Evolutionary conservation across 2,888 invertebrate genomes (phyloP).

Genomic region (Drosophila affinis): DNA sequence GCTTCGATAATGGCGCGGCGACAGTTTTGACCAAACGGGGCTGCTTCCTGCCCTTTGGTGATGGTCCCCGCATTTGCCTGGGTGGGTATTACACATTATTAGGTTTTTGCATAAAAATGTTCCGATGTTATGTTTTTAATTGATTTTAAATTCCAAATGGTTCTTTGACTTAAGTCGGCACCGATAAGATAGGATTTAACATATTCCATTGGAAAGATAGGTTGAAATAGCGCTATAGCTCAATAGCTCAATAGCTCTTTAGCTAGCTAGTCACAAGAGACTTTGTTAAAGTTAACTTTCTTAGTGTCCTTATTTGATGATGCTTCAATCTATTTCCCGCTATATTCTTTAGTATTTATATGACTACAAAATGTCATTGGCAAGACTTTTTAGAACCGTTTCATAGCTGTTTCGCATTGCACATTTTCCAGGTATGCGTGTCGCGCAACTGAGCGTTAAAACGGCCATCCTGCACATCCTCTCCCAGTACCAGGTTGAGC

Average conservation of each 20-base stretch:
- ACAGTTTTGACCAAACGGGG: slow-evolving; percentile 72
- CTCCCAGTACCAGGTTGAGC: slow-evolving; percentile 56
- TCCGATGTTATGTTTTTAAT: no score
- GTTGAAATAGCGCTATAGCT: no score
- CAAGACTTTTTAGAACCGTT: not conserved
- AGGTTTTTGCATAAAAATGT: not conserved
- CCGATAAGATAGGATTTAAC: no score
- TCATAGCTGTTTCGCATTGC: not conserved
- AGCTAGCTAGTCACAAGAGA: no score
- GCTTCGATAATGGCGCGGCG: slow-evolving; percentile 72
- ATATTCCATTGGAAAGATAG: no score
- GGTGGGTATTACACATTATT: slow-evolving; percentile 58
- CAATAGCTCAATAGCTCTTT: no score
- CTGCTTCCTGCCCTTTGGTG: slow-evolving; percentile 77
- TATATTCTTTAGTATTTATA: no score
- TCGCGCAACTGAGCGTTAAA: slow-evolving; percentile 60
- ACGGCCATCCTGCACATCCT: slow-evolving; percentile 61
- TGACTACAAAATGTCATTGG: not conserved
- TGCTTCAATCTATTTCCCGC: not conserved
- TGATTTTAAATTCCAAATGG: no score
- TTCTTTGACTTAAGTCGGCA: no score
- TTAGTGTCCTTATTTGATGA: no score
- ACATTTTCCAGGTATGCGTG: slow-evolving; percentile 55
- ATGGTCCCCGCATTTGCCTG: slow-evolving; percentile 80
- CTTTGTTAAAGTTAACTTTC: no score